Conservation (phyloP, 2,888 invertebrate species). For the Hoplodrina blanda region DNA sequence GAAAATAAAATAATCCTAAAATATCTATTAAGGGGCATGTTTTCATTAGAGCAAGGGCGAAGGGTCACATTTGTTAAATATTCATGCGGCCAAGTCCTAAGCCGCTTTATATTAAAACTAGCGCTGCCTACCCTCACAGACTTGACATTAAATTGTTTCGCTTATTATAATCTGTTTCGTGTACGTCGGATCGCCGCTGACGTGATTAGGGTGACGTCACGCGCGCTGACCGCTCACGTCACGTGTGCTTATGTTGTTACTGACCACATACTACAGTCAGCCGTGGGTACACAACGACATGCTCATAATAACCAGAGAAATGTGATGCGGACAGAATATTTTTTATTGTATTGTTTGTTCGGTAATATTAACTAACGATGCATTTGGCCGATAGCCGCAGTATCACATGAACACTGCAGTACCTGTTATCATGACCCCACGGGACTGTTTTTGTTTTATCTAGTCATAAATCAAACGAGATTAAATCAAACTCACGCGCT, state of each 20-base stretch:
- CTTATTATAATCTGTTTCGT: slow-evolving; percentile 49
- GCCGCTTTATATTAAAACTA: slow-evolving; percentile 68
- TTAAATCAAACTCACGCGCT: neutral
- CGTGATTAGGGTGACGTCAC: slow-evolving; percentile 34
- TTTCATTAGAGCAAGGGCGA: slow-evolving; percentile 59
- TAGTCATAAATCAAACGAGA: neutral
- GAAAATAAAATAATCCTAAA: slow-evolving; percentile 62
- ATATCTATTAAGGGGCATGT: slow-evolving; percentile 59
- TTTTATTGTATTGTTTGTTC: neutral
- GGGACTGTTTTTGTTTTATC: neutral
- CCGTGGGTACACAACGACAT: slow-evolving; percentile 2
- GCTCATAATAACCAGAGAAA: neutral
- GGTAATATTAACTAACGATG: neutral
- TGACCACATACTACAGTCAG: slow-evolving; percentile 1
- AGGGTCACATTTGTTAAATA: slow-evolving; percentile 68
- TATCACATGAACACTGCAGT: neutral
- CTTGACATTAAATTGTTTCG: slow-evolving; percentile 52
- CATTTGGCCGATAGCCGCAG: neutral
- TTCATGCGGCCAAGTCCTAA: slow-evolving; percentile 64
- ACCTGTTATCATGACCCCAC: neutral
- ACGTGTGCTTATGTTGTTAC: slow-evolving; percentile 19
- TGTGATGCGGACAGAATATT: neutral
- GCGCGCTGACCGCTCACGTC: slow-evolving; percentile 1
- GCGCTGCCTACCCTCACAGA: slow-evolving; percentile 23
- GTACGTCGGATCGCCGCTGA: slow-evolving; percentile 13